These are phyloP conservation scores for Oopsacas minuta DNA, from an alignment of 37 sponge, comb jelly and placozoan species.

Conservation along the genomic window DNA sequence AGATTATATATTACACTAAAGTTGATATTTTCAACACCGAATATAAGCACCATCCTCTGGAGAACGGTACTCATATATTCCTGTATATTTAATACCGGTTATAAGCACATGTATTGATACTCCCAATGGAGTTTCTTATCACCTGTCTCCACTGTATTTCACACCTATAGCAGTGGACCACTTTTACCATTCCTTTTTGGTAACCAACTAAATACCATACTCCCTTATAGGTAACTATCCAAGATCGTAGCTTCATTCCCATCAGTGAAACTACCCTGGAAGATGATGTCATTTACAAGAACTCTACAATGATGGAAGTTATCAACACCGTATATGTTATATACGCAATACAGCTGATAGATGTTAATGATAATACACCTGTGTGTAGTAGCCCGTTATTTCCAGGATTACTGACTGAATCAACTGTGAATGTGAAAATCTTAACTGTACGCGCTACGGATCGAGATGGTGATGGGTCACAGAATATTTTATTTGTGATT, in stretches of 20 bases:
- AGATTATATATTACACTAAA: no score
- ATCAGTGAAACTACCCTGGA: not conserved
- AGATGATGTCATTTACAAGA: not conserved
- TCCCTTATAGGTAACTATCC: not conserved
- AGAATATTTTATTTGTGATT: not conserved
- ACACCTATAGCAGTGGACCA: no score
- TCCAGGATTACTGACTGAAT: not conserved
- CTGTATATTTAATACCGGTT: no score
- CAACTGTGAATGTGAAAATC: not conserved
- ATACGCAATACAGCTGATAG: not conserved
- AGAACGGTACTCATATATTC: no score
- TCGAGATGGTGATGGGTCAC: not conserved
- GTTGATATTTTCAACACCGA: no score
- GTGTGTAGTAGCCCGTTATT: not conserved
- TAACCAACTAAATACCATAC: no score
- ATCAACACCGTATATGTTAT: not conserved
- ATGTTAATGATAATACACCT: slow-evolving; percentile 15
- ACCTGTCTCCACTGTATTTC: no score
- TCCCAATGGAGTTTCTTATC: no score
- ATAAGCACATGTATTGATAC: no score
- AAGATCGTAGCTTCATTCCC: not conserved
- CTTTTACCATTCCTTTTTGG: no score
- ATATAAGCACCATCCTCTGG: not conserved
- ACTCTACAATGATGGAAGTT: slow-evolving; percentile 11
- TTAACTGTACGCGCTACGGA: not conserved